Evolutionary conservation across 2,888 invertebrate species (phyloP), one percentile per base, ranked within the genome.

Genomic region (Lasioglossum pauxillum): DNA sequence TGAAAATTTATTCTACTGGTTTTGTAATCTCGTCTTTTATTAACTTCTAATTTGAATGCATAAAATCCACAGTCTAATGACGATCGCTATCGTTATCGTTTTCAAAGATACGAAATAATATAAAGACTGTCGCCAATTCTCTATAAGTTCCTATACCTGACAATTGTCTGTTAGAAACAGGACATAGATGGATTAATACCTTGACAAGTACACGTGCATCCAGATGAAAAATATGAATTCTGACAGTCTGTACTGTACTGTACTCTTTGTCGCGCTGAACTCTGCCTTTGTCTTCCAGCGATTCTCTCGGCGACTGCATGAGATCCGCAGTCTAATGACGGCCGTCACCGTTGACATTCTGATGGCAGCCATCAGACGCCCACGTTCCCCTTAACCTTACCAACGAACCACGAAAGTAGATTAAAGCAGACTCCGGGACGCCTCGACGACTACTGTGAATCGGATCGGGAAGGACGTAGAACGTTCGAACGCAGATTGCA

Each of bases 351-450:
- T 71, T 53, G 67, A 35, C 60, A 57, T 73, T 76, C 49, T 16
- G 41, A 78, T 46, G 38, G 57, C 31, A 41, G 49, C 49, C 57
- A 71, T 78, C 14, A 12, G 46, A 78, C 78, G 71, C 71, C 78
- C 78, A 78, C 78, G 64, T 16, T 49, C 71, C 72, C 19, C 78
- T 82, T 83, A 84, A 84, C 82, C 84, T 82, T 78, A 84, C 49
- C 82, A 75, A 46, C 75, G 19, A 57, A 41, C 5, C 41, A 75
- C 27, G 82, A 83, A 72, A 75, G 83, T 60, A 38, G 53, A 57
- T 27, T 27, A 57, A 64, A 71, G 19, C 53, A 72, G 78, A 75
- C 72, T 71, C 78, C 5, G 16, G n/a, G 71, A 67, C 41, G 46
- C 46, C 41, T 67, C n/a, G 57, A 7, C 38, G 1, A 49, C 23